These are phyloP conservation scores for Pimpla rufipes DNA, from an alignment of 2,888 invertebrate genomes.

Conservation along the genomic window DNA sequence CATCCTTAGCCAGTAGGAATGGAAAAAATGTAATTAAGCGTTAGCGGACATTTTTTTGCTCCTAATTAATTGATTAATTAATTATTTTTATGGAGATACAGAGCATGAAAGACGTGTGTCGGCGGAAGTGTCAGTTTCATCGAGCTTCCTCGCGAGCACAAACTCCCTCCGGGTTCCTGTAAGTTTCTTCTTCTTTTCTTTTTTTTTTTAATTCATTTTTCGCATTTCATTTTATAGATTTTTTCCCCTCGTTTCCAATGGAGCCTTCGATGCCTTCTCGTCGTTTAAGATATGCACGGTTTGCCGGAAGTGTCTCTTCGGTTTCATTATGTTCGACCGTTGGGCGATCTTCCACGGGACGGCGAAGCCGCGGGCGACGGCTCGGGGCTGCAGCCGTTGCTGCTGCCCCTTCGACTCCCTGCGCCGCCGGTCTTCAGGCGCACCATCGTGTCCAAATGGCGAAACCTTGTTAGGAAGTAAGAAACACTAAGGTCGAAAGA, in stretches of 20 bases:
- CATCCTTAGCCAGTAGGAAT: neutral
- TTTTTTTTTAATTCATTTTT: neutral
- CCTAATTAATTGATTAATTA: conserved; percentile 5
- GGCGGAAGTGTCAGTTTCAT: neutral
- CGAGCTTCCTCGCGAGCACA: neutral
- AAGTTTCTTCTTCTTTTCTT: neutral
- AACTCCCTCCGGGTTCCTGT: neutral
- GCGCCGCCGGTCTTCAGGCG: conserved; percentile 89
- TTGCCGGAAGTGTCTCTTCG: conserved; percentile 40
- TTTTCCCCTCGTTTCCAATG: neutral
- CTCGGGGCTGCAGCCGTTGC: conserved; percentile 89
- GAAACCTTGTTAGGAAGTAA: conserved; percentile 88
- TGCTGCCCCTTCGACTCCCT: conserved; percentile 87
- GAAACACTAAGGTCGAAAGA: conserved; percentile 35
- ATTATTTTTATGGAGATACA: conserved; percentile 32
- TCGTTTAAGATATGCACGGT: conserved; percentile 60
- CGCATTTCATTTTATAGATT: too few species aligned
- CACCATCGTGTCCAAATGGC: conserved; percentile 95
- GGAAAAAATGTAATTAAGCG: conserved; percentile 14
- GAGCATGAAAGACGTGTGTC: conserved; percentile 9
- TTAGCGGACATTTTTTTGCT: conserved; percentile 18
- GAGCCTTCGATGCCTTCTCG: conserved; percentile 18
- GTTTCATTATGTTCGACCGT: conserved; percentile 79
- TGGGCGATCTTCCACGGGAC: conserved; percentile 81
- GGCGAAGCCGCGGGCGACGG: conserved; percentile 88